phyloP scores from a whole-genome alignment of 2,888 invertebrate species.

The Callimorpha dominula region DNA sequence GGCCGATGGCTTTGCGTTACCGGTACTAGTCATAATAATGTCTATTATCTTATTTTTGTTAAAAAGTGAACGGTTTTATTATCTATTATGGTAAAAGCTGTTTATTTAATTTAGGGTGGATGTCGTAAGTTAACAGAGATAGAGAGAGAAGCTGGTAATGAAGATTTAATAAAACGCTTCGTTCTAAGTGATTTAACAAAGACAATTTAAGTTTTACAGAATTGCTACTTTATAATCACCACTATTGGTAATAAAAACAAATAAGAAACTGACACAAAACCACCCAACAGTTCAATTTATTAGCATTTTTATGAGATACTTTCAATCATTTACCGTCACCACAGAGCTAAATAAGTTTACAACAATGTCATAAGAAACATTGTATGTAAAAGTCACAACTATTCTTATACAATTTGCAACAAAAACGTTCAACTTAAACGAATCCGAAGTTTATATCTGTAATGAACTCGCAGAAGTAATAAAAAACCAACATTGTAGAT shows the following conservation, averaged over 20 bases:
- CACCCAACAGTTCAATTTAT: neutral
- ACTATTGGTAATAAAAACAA: neutral
- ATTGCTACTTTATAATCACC: neutral
- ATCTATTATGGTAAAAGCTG: no score
- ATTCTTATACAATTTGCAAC: slow-evolving; percentile 34
- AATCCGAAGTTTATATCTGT: slow-evolving; percentile 47
- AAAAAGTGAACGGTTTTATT: no score
- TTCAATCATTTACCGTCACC: neutral
- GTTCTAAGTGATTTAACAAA: neutral
- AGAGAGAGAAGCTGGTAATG: neutral
- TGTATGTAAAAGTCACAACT: slow-evolving; percentile 20
- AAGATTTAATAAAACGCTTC: neutral
- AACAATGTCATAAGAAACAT: slow-evolving; percentile 14
- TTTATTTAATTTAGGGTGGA: no score
- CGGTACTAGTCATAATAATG: no score
- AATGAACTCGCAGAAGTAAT: slow-evolving; percentile 46
- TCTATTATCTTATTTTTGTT: no score
- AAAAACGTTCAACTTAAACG: slow-evolving; percentile 41
- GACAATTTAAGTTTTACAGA: neutral
- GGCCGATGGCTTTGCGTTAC: no score
- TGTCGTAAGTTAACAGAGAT: neutral
- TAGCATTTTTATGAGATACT: neutral
- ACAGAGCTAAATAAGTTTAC: neutral
- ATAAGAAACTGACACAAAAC: neutral
- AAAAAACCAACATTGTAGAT: slow-evolving; percentile 55